Evolutionary conservation across 2,888 invertebrate genomes (phyloP).

Genomic region (Drosophila mulleri): DNA sequence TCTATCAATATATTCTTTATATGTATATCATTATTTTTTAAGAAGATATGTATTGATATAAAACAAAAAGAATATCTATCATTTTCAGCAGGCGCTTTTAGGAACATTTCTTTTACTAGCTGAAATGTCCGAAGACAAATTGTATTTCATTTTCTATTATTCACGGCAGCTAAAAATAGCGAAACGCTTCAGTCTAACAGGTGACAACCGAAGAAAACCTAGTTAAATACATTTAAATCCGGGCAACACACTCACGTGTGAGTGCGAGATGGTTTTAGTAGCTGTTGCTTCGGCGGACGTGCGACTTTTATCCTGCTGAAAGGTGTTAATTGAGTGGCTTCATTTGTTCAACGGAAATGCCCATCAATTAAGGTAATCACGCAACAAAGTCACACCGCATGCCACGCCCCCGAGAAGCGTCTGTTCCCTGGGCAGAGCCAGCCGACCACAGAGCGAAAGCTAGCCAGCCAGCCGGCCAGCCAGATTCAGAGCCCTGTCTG

Average conservation of each 20-base stretch:
- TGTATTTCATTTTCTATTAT: neutral
- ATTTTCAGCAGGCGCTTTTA: no score
- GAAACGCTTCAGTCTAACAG: neutral
- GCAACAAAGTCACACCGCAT: slow-evolving; percentile 76
- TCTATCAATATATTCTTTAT: no score
- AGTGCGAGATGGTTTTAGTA: slow-evolving; percentile 18
- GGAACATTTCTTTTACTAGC: no score
- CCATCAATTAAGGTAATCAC: slow-evolving; percentile 81
- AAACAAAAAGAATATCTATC: no score
- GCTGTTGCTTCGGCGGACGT: slow-evolving; percentile 55
- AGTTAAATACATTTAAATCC: slow-evolving; percentile 27
- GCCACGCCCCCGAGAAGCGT: slow-evolving; percentile 61
- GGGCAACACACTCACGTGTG: slow-evolving; percentile 2
- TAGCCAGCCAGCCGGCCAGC: slow-evolving; percentile 1
- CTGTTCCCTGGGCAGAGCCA: slow-evolving; percentile 7
- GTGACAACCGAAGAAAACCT: neutral
- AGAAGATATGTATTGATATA: no score
- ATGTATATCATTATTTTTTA: no score
- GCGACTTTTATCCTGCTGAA: slow-evolving; percentile 75
- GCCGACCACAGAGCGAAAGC: slow-evolving; percentile 10
- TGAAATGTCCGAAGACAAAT: neutral
- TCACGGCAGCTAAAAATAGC: neutral
- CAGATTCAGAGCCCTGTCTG: slow-evolving; percentile 34
- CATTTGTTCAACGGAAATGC: slow-evolving; percentile 79
- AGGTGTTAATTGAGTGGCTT: slow-evolving; percentile 82